phyloP scores from a whole-genome alignment of 2,113 vertebrate genomes.

The Chascanopsetta lugubris region DNA sequence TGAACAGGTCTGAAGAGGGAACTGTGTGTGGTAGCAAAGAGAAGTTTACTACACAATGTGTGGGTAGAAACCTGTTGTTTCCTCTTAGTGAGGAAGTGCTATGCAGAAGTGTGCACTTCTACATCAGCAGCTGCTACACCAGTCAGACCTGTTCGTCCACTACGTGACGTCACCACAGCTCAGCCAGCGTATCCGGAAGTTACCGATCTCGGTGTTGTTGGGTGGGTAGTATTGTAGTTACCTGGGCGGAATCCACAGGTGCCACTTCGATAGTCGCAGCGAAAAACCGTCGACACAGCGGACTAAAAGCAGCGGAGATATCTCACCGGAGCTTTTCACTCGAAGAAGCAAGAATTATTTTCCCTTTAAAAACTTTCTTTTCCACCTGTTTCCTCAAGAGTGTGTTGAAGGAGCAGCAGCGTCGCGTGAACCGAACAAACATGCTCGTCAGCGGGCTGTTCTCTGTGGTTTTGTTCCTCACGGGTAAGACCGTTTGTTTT shows the following conservation, averaged over 20 bases:
- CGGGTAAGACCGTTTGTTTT: slow-evolving; percentile 66
- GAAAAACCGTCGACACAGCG: background rate
- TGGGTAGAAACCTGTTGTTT: background rate
- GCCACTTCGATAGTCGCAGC: background rate
- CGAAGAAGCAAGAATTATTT: background rate
- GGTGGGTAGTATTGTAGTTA: no score
- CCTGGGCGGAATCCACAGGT: slow-evolving; percentile 37
- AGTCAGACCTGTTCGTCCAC: slow-evolving; percentile 43
- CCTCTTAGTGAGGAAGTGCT: no score
- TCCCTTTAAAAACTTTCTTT: accelerated
- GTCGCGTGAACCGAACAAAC: background rate
- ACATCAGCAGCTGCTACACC: background rate
- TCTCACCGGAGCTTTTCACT: background rate
- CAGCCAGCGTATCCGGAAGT: slow-evolving; percentile 44
- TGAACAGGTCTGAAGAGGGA: no score
- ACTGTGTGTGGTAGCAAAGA: no score
- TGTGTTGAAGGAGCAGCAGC: background rate
- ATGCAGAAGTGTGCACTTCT: no score
- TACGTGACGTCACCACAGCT: background rate
- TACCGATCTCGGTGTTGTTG: background rate
- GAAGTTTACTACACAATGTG: no score
- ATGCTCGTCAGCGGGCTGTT: slow-evolving; percentile 61
- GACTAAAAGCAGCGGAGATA: background rate
- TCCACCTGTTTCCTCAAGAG: background rate
- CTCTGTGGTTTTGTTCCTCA: slow-evolving; percentile 63